phyloP scores from a whole-genome alignment of 2,797 vertebrate genomes.

The Galaxias olidus region DNA sequence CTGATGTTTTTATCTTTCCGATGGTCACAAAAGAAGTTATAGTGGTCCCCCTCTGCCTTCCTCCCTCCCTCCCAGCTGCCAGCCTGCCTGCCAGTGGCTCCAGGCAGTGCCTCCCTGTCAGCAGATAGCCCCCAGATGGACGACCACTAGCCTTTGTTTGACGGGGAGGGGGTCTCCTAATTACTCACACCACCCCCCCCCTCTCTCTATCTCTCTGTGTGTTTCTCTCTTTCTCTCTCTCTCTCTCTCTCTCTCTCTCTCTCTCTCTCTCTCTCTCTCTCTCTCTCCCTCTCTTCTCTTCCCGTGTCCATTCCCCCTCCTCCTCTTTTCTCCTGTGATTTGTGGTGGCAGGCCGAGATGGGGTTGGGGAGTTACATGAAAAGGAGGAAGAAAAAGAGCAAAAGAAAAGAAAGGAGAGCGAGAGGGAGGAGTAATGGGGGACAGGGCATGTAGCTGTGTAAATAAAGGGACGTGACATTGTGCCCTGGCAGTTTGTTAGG shows the following conservation, averaged over 20 bases:
- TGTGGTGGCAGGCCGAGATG: conserved; percentile 33
- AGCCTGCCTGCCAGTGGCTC: conserved; percentile 11
- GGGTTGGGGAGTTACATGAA: background rate
- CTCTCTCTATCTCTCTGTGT: conserved; percentile 2
- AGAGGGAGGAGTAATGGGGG: conserved; percentile 22
- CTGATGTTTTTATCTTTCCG: conserved; percentile 5
- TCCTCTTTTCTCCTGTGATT: no score
- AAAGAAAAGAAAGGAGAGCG: background rate
- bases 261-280: conserved; percentile 28
- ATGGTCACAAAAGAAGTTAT: conserved; percentile 30
- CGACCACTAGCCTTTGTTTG: conserved; percentile 62
- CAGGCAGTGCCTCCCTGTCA: conserved; percentile 55
- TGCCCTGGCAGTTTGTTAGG: conserved; percentile 52
- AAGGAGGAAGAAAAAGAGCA: background rate
- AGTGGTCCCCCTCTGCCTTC: background rate
- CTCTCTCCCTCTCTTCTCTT: conserved; percentile 43
- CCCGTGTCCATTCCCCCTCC: background rate
- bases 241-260: conserved; percentile 39
- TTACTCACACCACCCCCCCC: no score
- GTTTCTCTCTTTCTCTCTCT: conserved; percentile 39
- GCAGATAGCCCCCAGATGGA: conserved; percentile 67
- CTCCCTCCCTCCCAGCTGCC: conserved; percentile 49
- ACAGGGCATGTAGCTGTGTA: conserved; percentile 40
- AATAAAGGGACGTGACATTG: conserved; percentile 55
- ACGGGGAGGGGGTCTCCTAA: conserved; percentile 16